A percentile compares a stretch with the other conserved stretches of the same genome.
Evolutionary conservation across 2,888 invertebrate species (phyloP).

Genomic region (Caenorhabditis sp.): DNA sequence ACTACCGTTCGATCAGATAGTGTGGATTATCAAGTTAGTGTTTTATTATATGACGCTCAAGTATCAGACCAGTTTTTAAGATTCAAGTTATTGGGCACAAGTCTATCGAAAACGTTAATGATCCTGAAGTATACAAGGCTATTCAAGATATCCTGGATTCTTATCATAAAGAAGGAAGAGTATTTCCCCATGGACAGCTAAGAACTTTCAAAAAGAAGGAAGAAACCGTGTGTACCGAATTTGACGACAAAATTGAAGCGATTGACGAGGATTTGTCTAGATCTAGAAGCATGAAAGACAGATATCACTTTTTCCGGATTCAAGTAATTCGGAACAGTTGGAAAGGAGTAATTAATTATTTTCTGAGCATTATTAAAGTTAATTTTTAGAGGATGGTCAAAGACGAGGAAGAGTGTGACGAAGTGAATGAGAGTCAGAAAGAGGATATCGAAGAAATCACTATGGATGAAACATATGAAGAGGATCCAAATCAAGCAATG

Average conservation of each 20-base stretch:
- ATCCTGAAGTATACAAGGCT: constrained; percentile 67
- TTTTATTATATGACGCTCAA: neutral
- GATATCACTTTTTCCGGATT: constrained; percentile 45
- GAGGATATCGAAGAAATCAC: neutral
- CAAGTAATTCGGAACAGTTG: constrained; percentile 53
- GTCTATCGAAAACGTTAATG: constrained; percentile 60
- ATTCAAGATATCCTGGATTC: constrained; percentile 72
- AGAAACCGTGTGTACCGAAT: constrained; percentile 3
- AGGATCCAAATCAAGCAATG: constrained; percentile 23
- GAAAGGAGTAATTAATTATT: constrained; percentile 28
- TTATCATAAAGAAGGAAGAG: constrained; percentile 74
- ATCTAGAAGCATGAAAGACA: constrained; percentile 24
- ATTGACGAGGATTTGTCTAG: constrained; percentile 46
- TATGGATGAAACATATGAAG: constrained; percentile 8
- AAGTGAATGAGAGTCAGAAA: neutral
- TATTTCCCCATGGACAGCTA: constrained; percentile 79
- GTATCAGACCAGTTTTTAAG: constrained; percentile 10
- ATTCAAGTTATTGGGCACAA: constrained; percentile 70
- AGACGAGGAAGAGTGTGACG: neutral
- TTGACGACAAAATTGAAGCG: constrained; percentile 28
- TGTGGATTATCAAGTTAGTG: constrained; percentile 63
- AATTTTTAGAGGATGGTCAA: neutral
- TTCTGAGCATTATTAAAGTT: neutral
- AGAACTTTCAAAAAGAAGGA: constrained; percentile 29
- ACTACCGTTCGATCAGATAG: constrained; percentile 56